Evolutionary conservation across 2,113 vertebrate species (phyloP), one percentile per base, ranked within the genome.

Genomic region (Gila orcuttii): DNA sequence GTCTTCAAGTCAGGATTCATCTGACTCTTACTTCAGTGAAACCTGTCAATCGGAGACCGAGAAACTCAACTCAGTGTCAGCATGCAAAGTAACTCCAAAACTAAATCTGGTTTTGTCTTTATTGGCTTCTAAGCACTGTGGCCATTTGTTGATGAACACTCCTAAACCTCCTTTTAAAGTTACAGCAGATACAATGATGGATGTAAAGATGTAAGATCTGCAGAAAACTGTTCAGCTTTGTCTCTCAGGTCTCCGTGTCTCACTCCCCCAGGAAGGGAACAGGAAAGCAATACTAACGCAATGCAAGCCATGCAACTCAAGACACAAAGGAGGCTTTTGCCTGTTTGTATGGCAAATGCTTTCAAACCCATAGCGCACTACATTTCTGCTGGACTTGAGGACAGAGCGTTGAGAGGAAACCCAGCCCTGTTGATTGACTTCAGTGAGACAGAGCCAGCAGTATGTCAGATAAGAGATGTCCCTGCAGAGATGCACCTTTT

Each of bases 281-380:
- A 69, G 42, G 93, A 94, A 94, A 95, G 94, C 94, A 95, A 96
- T 95, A 95, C 91, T 90, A 90, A 94, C 86, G 88, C 92, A 92
- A 91, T 90, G 88, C 92, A 95, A 95, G 94, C 93, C 94, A 95
- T 94, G 90, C 91, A 86, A 92, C 88, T 68, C 81, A 75, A 28
- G 66, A 86, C 81, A 86, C 81, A 69, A 75, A 71, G 13, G 12
- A 82, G 19, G 10, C 68, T 52, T 80, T 45, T 77, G 57, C 73
- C 83, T 85, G 59, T 66, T 47, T 64, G 6, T 17, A 68, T 0
- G 25, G 79, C 39, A 68, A 68, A 82, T 33, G 59, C 60, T 68
- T 50, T 82, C 45, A n/a, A 50, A 31, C 17, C 25, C 79, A 23
- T 33, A 68, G 6, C 15, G 6, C 3, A 31, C 62, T 82, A 31